phyloP scores from a whole-genome alignment of 2,797 vertebrate species.

The Anguilla megastoma region DNA sequence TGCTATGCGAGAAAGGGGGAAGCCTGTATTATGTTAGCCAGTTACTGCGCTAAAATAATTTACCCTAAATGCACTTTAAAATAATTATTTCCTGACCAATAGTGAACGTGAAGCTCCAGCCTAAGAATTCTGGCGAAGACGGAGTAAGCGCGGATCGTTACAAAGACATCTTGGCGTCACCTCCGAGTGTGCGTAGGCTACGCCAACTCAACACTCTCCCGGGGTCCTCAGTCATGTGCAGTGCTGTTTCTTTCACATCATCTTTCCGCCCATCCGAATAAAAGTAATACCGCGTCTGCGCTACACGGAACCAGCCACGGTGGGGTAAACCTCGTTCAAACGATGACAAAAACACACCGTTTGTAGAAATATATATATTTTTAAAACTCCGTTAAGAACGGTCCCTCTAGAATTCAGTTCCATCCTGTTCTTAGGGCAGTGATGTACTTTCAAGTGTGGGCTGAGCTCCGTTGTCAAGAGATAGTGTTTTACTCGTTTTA shows the following conservation, averaged over 20 bases:
- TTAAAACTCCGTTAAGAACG: not conserved
- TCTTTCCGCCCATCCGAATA: not conserved
- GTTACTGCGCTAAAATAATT: not conserved
- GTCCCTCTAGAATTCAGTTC: not conserved
- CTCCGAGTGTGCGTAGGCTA: not conserved
- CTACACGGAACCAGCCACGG: not conserved
- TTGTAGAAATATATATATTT: not conserved
- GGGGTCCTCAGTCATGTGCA: not conserved
- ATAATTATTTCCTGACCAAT: not conserved
- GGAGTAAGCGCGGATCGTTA: not conserved
- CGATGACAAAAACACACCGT: not conserved
- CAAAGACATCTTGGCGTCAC: not conserved
- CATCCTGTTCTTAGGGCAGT: not conserved
- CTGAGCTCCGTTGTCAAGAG: not conserved
- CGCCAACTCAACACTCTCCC: too few species aligned
- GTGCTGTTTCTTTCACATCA: not conserved
- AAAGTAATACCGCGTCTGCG: not conserved
- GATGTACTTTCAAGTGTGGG: constrained; percentile 14
- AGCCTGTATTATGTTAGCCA: not conserved
- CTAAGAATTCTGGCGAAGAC: not conserved
- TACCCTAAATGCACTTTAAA: not conserved
- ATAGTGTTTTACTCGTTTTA: not conserved
- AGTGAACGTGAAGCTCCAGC: not conserved
- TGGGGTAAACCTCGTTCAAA: not conserved
- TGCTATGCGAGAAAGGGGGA: not conserved